phyloP scores from a whole-genome alignment of 2,888 invertebrate genomes.

The Zygogramma bicolorata region DNA sequence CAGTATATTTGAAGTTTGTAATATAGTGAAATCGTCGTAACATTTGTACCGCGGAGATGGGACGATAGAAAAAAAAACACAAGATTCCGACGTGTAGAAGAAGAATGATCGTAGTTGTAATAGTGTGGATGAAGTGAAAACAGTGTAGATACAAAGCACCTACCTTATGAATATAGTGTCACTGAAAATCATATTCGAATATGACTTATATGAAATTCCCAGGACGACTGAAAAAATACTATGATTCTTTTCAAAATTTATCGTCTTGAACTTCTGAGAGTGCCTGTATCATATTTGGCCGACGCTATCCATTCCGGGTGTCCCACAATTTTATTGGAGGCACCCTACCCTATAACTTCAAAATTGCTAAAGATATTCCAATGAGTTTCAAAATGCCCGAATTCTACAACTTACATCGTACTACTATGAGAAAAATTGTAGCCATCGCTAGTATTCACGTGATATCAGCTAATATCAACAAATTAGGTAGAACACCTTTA shows the following conservation, averaged over 20 bases:
- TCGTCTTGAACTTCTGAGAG: too few relatives aligned
- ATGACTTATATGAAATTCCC: slow-evolving; percentile 50
- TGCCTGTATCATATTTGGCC: too few relatives aligned
- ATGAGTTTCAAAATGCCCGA: too few relatives aligned
- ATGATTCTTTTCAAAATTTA: neutral
- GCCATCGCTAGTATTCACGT: too few relatives aligned
- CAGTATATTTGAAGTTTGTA: slow-evolving; percentile 43
- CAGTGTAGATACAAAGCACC: slow-evolving; percentile 63
- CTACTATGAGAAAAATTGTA: too few relatives aligned
- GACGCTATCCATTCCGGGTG: too few relatives aligned
- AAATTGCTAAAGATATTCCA: too few relatives aligned
- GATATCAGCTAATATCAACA: too few relatives aligned
- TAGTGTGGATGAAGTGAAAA: slow-evolving; percentile 54
- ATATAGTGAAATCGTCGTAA: slow-evolving; percentile 30
- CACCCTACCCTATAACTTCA: too few relatives aligned
- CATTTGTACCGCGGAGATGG: slow-evolving; percentile 33
- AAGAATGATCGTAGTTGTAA: slow-evolving; percentile 36
- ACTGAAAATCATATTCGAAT: slow-evolving; percentile 62
- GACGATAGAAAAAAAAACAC: slow-evolving; percentile 34
- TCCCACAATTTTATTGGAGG: too few relatives aligned
- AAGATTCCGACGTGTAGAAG: slow-evolving; percentile 41
- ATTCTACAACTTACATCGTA: too few relatives aligned
- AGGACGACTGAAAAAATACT: slow-evolving; percentile 46
- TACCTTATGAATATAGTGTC: slow-evolving; percentile 59
- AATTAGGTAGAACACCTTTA: too few relatives aligned